Evolutionary conservation across 2,797 vertebrate species (phyloP), one percentile per base, ranked within the genome.

Genomic region (Rhodeus uyekii): DNA sequence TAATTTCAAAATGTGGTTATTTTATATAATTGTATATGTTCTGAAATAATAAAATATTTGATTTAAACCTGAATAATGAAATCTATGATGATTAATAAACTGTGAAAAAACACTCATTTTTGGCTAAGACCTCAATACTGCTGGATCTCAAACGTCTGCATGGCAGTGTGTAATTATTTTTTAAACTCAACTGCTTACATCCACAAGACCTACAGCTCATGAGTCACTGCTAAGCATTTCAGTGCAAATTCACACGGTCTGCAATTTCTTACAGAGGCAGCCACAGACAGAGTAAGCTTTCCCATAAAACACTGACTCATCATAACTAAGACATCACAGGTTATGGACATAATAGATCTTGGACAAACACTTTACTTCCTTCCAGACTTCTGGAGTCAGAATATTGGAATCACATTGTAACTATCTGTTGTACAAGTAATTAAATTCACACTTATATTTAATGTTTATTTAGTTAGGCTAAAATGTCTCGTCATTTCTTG

Each of bases 271-370:
- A n/a, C 38, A 0, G 7, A 55, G 19, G 22, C 80, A 39, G 46
- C n/a, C 34, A 50, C 71, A 53, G 60, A 68, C n/a, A 44, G n/a
- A 63, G 24, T 67, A 48, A 44, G 19, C 61, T 34, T 46, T 39
- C 64, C 46, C 64, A 69, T 53, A 69, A 84, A 84, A 76, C 83
- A 76, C 83, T 81, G 83, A 81, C 65, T 81, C 83, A 84, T 77
- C 83, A 29, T 48, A 69, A 81, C 64, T 13, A 80, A 85, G 65
- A 77, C 83, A 85, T 81, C 68, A 73, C 32, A 2, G 65, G 60
- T 72, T 76, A 84, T 48, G 58, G 60, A 61, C 64, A 64, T 76
- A 63, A 76, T 27, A 67, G 19, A 69, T 76, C 39, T 32, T 34
- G 42, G 22, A 71, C 22, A 81, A 77, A 81, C 73, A 77, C 63